Evolutionary conservation across 2,888 invertebrate genomes (phyloP).

Genomic region (Theodoxus fluviatilis): DNA sequence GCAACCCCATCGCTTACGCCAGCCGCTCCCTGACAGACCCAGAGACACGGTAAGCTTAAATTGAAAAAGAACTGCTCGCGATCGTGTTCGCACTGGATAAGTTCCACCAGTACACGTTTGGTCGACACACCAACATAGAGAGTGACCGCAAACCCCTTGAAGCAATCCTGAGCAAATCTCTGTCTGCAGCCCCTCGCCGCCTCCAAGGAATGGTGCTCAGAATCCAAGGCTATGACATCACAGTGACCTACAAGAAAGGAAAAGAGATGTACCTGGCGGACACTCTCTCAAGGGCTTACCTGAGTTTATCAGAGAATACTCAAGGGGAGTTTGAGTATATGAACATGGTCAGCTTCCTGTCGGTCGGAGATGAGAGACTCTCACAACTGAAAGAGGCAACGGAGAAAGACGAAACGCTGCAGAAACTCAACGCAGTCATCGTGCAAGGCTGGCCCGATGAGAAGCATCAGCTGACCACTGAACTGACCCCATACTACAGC

Average conservation of each 20-base stretch:
- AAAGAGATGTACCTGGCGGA: slow-evolving; percentile 14
- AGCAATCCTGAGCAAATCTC: background rate
- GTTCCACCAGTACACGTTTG: background rate
- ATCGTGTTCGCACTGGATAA: background rate
- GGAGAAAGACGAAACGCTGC: too few species aligned
- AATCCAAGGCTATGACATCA: background rate
- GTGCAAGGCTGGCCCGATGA: too few species aligned
- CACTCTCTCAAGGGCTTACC: background rate
- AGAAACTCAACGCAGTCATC: too few species aligned
- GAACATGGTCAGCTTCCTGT: too few species aligned
- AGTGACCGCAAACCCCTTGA: background rate
- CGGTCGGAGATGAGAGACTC: too few species aligned
- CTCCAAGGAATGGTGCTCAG: slow-evolving; percentile 6
- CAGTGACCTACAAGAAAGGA: background rate
- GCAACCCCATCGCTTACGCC: background rate
- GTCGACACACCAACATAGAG: background rate
- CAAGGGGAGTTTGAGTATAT: too few species aligned
- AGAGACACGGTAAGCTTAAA: background rate
- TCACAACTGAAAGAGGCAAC: too few species aligned
- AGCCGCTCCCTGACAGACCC: background rate
- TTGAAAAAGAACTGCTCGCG: background rate
- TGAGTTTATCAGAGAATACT: too few species aligned
- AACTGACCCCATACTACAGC: too few species aligned
- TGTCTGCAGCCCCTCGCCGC: background rate
- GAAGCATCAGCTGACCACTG: too few species aligned